Percentiles rank a stretch among this genome's conserved stretches.
Evolutionary conservation across 2,797 vertebrate genomes (phyloP).

Genomic region (Steatocranus sp.): DNA sequence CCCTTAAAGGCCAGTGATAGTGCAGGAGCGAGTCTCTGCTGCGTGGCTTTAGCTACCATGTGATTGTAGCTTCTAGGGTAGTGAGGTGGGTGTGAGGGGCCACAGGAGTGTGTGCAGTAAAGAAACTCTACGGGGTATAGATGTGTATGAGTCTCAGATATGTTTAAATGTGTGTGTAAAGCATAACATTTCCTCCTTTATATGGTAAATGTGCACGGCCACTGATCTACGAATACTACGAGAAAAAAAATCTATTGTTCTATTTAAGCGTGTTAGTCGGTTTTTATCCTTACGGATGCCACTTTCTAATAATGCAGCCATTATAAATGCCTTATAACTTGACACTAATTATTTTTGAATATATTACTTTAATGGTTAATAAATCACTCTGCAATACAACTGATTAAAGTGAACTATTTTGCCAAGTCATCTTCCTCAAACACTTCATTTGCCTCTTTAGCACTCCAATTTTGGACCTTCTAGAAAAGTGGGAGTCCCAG

Average conservation of each 20-base stretch:
- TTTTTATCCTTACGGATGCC: background rate
- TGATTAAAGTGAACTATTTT: background rate
- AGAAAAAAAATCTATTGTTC: background rate
- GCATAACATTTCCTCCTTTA: background rate
- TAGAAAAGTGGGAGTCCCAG: background rate
- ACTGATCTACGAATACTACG: background rate
- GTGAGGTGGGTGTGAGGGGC: constrained; percentile 60
- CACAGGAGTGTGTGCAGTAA: constrained; percentile 32
- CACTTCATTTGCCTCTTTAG: background rate
- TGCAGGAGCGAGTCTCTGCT: constrained; percentile 48
- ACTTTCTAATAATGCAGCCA: background rate
- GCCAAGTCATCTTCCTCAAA: background rate
- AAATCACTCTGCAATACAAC: background rate
- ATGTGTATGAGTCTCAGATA: constrained; percentile 29
- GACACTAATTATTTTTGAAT: background rate
- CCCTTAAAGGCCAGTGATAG: constrained; percentile 53
- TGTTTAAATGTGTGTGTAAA: background rate
- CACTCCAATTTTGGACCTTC: background rate
- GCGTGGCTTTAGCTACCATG: constrained; percentile 28
- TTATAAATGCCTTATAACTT: background rate
- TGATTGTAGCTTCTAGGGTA: constrained; percentile 46
- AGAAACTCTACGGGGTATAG: constrained; percentile 4
- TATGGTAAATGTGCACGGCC: background rate
- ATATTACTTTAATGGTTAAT: background rate
- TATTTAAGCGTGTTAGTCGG: background rate